Percentiles rank a stretch among this genome's conserved stretches.
Conservation (phyloP, 2,888 invertebrate genomes). For the Platynereis dumerilii region DNA sequence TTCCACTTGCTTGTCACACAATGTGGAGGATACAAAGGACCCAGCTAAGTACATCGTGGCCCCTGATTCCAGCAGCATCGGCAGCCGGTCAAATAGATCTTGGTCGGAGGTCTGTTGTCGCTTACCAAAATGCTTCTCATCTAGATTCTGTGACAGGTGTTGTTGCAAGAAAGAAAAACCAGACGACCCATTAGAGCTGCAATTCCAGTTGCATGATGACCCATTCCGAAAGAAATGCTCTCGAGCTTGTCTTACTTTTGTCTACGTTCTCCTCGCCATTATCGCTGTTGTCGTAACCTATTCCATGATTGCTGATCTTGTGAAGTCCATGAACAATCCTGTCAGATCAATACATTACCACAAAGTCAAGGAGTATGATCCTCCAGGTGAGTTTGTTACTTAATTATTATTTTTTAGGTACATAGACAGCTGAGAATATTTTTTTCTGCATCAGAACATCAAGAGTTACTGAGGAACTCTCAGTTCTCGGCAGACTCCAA, state of each 20-base stretch:
- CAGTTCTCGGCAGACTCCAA: too few relatives aligned
- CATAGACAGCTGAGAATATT: too few relatives aligned
- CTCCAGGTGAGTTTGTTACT: slow-evolving; percentile 32
- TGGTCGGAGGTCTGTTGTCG: background rate
- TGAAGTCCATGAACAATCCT: slow-evolving; percentile 36
- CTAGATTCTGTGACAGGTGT: background rate
- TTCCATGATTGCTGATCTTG: slow-evolving; percentile 36
- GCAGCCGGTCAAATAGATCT: background rate
- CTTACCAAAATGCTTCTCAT: background rate
- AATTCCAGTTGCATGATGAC: slow-evolving; percentile 22
- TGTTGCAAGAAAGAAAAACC: background rate
- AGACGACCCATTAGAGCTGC: slow-evolving; percentile 8
- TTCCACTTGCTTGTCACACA: slow-evolving; percentile 4
- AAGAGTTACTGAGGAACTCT: too few relatives aligned
- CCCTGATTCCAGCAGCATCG: background rate
- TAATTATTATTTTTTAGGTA: too few relatives aligned
- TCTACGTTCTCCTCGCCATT: slow-evolving; percentile 31
- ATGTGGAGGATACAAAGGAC: background rate
- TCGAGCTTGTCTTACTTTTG: slow-evolving; percentile 28
- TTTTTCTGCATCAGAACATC: too few relatives aligned
- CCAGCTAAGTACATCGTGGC: background rate
- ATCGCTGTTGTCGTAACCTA: slow-evolving; percentile 36
- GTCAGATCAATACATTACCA: slow-evolving; percentile 36
- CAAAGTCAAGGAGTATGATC: slow-evolving; percentile 34
- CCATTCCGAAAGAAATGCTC: slow-evolving; percentile 30